Evolutionary conservation across 2,113 vertebrate genomes (phyloP), one percentile per base, ranked within the genome.

Genomic region (Etheostoma cragini): DNA sequence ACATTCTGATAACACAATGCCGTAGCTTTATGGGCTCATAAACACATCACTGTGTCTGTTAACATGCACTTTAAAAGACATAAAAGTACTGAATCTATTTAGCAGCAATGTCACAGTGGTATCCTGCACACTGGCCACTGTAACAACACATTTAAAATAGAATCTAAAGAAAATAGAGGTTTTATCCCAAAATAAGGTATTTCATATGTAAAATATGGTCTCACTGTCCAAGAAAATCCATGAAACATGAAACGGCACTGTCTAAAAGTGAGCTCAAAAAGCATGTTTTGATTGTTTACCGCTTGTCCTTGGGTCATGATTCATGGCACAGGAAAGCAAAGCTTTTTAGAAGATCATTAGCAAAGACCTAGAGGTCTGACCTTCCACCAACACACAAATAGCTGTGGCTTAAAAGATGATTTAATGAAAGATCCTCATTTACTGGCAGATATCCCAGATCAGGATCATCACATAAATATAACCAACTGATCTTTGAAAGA

Each of bases 371-470:
- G 2, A 57, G 52, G 33, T 75, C 65, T 68, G 78, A 86, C 79
- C 53, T 75, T 82, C 76, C 21, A 33, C 45, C 16, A 68, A 12
- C 60, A 62, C 24, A 50, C 14, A 6, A 46, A 62, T 10, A 24
- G 57, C 15, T 63, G 19, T 38, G 47, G 35, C 56, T 76, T 46
- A 38, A 63, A 19, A 47, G 21, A 11, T 21, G 3, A 81, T 69
- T 65, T 67, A 62, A 72, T 82, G 19, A 67, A 78, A n/a, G 22
- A 65, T 78, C 22, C 78, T 78, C 12, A 54, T 66, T 56, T 56
- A 56, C 45, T 78, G 82, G 73, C 63, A 60, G 52, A 45, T 60
- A 61, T 88, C 60, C 68, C 72, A 75, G 50, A 73, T 71, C 6
- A 71, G 19, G 17, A 52, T 52, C 12, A 65, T 58, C 22, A 33